Conservation (phyloP, 1,140 invertebrate species). For the Eulimnadia texana region DNA sequence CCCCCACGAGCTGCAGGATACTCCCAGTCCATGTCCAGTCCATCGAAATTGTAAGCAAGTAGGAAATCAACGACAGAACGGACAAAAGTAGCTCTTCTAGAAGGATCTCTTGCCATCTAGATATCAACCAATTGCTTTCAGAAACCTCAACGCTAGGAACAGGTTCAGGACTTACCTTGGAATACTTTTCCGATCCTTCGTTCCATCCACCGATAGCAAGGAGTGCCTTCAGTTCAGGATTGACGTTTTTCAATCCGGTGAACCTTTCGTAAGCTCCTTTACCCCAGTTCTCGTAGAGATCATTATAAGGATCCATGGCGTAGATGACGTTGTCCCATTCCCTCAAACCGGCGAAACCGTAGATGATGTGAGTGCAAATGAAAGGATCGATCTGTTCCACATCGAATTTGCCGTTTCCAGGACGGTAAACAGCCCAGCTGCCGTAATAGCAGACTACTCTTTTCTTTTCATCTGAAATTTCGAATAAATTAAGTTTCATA, state of each 20-base stretch:
- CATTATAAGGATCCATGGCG: conserved; percentile 45
- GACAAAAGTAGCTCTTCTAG: conserved; percentile 32
- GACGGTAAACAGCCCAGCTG: conserved; percentile 54
- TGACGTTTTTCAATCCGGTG: conserved; percentile 41
- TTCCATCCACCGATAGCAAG: conserved; percentile 63
- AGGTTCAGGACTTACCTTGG: conserved; percentile 23
- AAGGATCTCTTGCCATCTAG: conserved; percentile 36
- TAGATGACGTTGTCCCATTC: conserved; percentile 27
- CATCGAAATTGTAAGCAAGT: conserved; percentile 28
- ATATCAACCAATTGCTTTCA: conserved; percentile 18
- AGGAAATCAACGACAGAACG: conserved; percentile 26
- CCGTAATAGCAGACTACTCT: conserved; percentile 52
- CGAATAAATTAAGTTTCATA: not conserved
- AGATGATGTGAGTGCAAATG: conserved; percentile 57
- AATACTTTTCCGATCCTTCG: conserved; percentile 51
- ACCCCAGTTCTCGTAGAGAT: conserved; percentile 36
- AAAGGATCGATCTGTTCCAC: conserved; percentile 47
- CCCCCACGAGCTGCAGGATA: conserved; percentile 26
- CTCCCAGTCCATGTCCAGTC: conserved; percentile 34
- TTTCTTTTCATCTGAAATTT: conserved; percentile 25
- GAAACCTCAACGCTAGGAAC: not conserved
- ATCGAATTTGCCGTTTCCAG: conserved; percentile 43
- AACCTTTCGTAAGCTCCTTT: conserved; percentile 39
- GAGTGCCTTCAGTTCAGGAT: conserved; percentile 48
- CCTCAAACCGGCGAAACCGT: conserved; percentile 44